Percentiles rank a stretch among this genome's conserved stretches.
phyloP scores from a whole-genome alignment of 2,113 vertebrate species.

The Pagrus major region DNA sequence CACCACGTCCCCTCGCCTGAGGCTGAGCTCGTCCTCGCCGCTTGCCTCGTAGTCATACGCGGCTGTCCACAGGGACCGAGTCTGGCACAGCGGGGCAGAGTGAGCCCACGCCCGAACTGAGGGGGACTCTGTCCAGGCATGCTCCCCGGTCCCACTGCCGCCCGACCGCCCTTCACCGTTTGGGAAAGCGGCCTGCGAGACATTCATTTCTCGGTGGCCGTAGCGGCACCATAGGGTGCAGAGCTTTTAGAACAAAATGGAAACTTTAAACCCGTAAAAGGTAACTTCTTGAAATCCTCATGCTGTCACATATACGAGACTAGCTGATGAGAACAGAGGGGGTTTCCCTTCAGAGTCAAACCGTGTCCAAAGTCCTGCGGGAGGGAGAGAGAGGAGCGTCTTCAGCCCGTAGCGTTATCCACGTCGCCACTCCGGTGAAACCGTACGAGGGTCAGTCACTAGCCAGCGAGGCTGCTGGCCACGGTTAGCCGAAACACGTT shows the following conservation, averaged over 20 bases:
- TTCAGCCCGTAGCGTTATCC: conserved; percentile 50
- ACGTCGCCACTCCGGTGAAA: conserved; percentile 70
- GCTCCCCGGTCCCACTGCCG: conserved; percentile 72
- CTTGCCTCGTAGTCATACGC: conserved; percentile 91
- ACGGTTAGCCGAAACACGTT: conserved; percentile 27
- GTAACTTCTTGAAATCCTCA: conserved; percentile 49
- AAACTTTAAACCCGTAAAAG: conserved; percentile 58
- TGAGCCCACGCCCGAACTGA: conserved; percentile 83
- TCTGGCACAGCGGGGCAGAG: conserved; percentile 82
- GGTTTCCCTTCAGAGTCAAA: conserved; percentile 30
- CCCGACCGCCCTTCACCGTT: conserved; percentile 85
- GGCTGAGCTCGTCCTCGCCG: conserved; percentile 91
- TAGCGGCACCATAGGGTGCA: conserved; percentile 84
- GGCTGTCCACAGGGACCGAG: conserved; percentile 88
- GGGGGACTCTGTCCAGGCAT: conserved; percentile 79
- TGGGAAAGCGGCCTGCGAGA: conserved; percentile 87
- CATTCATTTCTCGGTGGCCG: conserved; percentile 86
- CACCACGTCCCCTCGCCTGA: conserved; percentile 89
- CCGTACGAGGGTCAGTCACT: conserved; percentile 39
- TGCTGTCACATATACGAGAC: conserved; percentile 47
- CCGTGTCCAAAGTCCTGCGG: conserved; percentile 76
- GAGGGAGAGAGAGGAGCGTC: conserved; percentile 33
- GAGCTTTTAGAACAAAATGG: conserved; percentile 64
- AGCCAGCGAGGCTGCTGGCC: conserved; percentile 42
- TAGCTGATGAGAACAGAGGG: conserved; percentile 1